Evolutionary conservation across 2,888 invertebrate species (phyloP), one percentile per base, ranked within the genome.

Genomic region (Myopa testacea): DNA sequence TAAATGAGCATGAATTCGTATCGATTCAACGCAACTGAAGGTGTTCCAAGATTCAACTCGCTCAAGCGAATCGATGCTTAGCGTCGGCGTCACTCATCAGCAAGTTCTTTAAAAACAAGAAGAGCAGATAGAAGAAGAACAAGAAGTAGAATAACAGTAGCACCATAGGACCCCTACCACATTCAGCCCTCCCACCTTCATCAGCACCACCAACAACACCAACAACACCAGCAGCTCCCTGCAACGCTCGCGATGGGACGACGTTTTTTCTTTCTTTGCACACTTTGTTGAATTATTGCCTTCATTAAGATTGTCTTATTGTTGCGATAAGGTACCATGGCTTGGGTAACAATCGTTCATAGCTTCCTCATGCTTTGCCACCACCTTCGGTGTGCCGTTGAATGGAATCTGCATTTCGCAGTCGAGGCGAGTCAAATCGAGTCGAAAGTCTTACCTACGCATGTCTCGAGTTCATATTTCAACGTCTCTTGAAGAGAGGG

Each of bases 231-330:
- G 70, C 50, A 55, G 70, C 55, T 37, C 50, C 16, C 55, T 26
- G 16, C 52, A 7, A 62, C 73, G 45, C 45, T 37, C 40, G 40
- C 45, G 73, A 8, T n/a, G 45, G 40, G 63, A 52, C 70, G 70
- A 34, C 19, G 40, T n/a, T n/a, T 55, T 55, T n/a, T 5, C 10
- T 67, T 38, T 67, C n/a, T 16, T 19, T 19, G 60, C 60, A 38
- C 73, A 62, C 50, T 73, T 73, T 38, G 52, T 76, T 80, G 70
- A 80, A 80, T 78, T 80, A 80, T 80, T 80, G 79, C 79, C 79
- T 76, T 80, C 79, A 80, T 80, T 80, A 80, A 78, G 78, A 74
- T 76, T 70, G 76, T 73, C 69, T 76, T 80, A 73, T 78, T 78
- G 76, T 78, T 80, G 69, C 60, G 40, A 26, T 10, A 19, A 62